These are phyloP conservation scores for Rhynchonema sp. DNA, from an alignment of 2,888 invertebrate genomes.

Conservation along the genomic window DNA sequence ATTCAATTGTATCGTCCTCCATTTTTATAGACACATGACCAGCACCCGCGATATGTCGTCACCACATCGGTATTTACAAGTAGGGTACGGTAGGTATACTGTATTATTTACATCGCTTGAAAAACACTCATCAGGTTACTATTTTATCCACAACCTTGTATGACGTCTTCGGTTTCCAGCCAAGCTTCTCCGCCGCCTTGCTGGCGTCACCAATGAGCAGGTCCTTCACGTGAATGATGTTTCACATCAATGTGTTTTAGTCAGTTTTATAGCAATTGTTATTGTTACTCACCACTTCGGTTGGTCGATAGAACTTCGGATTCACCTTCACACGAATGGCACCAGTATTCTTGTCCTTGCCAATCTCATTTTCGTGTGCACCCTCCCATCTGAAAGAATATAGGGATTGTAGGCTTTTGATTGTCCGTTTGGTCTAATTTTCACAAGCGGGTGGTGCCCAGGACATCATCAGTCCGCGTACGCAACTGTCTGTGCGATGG, in stretches of 20 bases:
- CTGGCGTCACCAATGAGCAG: slow-evolving; percentile 73
- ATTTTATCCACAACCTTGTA: neutral
- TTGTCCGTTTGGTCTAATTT: no score
- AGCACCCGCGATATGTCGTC: neutral
- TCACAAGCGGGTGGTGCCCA: no score
- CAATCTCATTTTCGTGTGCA: slow-evolving; percentile 57
- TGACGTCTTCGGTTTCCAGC: neutral
- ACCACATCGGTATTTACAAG: no score
- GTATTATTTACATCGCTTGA: no score
- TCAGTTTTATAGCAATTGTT: neutral
- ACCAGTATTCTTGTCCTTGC: slow-evolving; percentile 49
- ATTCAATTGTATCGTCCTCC: neutral
- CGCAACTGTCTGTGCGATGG: no score
- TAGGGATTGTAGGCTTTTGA: no score
- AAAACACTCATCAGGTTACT: neutral
- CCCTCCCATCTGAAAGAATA: slow-evolving; percentile 55
- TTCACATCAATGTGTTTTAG: neutral
- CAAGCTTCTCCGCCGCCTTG: slow-evolving; percentile 55
- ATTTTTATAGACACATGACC: neutral
- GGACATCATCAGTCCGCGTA: no score
- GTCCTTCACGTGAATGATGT: slow-evolving; percentile 37
- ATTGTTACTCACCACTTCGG: slow-evolving; percentile 52
- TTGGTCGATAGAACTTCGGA: slow-evolving; percentile 82
- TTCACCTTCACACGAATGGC: slow-evolving; percentile 66
- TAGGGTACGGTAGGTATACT: no score